A percentile compares a stretch with the other conserved stretches of the same genome.
Evolutionary conservation across 2,888 invertebrate species (phyloP).

Genomic region (Argyra leucocephala): DNA sequence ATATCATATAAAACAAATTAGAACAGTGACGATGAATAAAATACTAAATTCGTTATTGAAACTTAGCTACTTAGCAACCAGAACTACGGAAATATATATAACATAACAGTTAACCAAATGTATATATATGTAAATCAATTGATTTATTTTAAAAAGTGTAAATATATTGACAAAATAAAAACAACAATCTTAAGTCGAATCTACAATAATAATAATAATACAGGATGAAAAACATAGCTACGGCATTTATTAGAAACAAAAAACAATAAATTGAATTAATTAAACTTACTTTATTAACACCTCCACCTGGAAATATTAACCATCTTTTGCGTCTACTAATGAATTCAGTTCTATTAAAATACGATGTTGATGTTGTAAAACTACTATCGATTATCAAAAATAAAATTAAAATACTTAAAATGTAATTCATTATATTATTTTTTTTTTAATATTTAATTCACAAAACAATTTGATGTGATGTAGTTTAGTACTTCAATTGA

Average conservation of each 20-base stretch:
- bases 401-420: not conserved
- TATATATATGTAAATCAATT: not conserved
- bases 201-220: not conserved
- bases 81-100: no score
- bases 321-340: slow-evolving; percentile 19
- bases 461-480: no score
- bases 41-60: no score
- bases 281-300: slow-evolving; percentile 26
- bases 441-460: no score
- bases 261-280: slow-evolving; percentile 2
- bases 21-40: no score
- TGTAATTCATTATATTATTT: not conserved
- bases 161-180: not conserved
- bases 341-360: not conserved
- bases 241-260: no score
- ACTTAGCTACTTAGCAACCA: no score
- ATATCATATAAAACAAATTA: no score
- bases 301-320: slow-evolving; percentile 28
- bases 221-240: not conserved
- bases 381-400: not conserved
- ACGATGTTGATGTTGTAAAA: not conserved
- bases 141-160: no score
- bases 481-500: no score
- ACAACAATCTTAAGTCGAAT: not conserved
- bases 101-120: not conserved